Base-by-base conservation (phyloP, 2,888 invertebrate species). In the Drosophila suboccidentalis region DNA sequence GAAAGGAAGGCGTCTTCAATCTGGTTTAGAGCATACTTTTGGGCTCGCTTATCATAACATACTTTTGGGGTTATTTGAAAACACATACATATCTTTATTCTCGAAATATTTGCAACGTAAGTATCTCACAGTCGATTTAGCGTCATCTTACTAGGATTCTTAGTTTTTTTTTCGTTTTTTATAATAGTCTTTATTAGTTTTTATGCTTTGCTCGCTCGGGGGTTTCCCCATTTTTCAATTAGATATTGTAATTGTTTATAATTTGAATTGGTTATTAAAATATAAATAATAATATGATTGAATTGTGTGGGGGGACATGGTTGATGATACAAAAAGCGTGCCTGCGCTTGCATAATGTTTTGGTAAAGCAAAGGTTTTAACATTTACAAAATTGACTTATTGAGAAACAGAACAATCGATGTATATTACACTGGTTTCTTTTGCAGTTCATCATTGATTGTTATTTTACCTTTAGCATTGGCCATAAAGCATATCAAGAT, bases 401-500 rank as follows among this genome's bases (percentile, higher is more conserved):
- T 26, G 11, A 57, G 58, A 67, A 82, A 78, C 76, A 65, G 71
- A 82, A 79, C 63, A 72, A 73, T 70, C 22, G 64, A 47, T 63
- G 32, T 72, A 67, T 80, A 63, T 81, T 71, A 79, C 74, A 60
- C 62, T 47, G 68, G 55, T 66, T 65, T 71, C 43, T 53, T 61
- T 62, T 57, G 51, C 53, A 44, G 22, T 26, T 62, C 19, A 17
- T 66, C 57, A 43, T 41, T 58, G 36, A 61, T 68, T 39, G 15
- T 54, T 66, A 53, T 62, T 74, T 61, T 71, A 75, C 54, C 29
- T 61, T 82, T 77, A 82, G 65, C 73, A 71, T 63, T 82, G 71
- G 65, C 69, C 49, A 61, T 67, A 59, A 66, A 77, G 72, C 69
- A 64, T 44, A 41, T 19, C 49, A 57, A 73, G 50, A 51, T 68